Evolutionary conservation across 2,113 vertebrate species (phyloP).

Genomic region (Rhinoptilus africanus): DNA sequence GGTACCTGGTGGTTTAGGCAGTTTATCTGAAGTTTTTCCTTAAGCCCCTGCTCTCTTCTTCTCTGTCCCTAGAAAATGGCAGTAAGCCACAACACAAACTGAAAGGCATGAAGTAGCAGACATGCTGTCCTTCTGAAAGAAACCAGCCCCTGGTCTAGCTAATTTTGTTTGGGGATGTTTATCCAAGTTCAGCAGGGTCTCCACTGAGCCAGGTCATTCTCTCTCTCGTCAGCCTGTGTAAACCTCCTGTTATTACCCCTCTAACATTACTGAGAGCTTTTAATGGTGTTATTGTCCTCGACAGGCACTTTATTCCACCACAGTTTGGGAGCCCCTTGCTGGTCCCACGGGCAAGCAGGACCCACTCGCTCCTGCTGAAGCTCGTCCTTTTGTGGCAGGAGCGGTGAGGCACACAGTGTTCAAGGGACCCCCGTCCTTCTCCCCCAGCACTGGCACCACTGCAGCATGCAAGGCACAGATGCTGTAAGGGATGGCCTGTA

Average conservation of each 20-base stretch:
- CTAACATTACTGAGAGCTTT: neutral
- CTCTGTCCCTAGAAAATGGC: neutral
- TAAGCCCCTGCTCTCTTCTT: neutral
- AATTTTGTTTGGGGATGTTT: neutral
- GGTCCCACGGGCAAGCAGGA: fast-evolving
- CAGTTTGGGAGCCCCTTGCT: neutral
- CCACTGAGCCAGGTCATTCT: neutral
- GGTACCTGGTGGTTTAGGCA: neutral
- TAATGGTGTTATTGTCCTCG: neutral
- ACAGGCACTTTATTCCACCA: neutral
- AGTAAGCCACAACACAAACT: neutral
- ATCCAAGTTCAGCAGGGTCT: neutral
- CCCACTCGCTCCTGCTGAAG: fast-evolving
- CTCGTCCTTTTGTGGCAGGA: fast-evolving
- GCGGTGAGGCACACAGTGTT: fast-evolving
- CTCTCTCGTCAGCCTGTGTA: neutral
- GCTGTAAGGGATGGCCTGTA: too few species aligned
- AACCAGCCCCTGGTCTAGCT: neutral
- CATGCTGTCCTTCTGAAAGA: neutral
- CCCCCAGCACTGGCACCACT: neutral
- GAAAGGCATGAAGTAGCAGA: neutral
- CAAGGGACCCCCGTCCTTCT: fast-evolving
- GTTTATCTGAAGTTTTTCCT: neutral
- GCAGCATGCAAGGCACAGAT: neutral
- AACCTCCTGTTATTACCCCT: neutral